Base-by-base conservation (phyloP, 1,140 invertebrate species). In the Carcinoscorpius rotundicauda region DNA sequence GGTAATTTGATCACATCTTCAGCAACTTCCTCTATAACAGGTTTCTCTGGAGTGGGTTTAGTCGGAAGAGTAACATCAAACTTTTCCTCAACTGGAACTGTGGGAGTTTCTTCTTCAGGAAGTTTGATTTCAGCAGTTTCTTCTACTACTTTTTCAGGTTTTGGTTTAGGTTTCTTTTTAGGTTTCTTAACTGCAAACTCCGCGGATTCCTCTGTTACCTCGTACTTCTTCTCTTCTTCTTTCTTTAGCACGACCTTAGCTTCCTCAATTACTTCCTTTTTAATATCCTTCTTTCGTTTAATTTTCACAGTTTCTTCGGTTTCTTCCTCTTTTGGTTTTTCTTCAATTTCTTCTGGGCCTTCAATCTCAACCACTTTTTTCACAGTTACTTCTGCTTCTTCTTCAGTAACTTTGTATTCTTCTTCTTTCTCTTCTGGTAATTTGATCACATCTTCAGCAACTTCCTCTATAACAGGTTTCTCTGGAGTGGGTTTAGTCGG, bases 371-470 rank as follows among this genome's bases (percentile, higher is more conserved):
- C 66, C 56, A 49, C 66, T 8, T 81, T 75, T 3, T 76, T 76
- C 3, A 83, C 60, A 60, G 81, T 79, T 66, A 79, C 78, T 4
- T 75, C 74, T 56, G 73, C 75, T 71, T 80, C 80, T 67, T 78
- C 76, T 73, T 69, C 62, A 65, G 11, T 56, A 10, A 71, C 66
- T 58, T 67, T 49, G 51, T 51, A 60, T 10, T 69, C 68, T 67
- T 29, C 29, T 29, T 73, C 10, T 74, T 75, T 4, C 75, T 75
- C 63, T 76, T 70, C 48, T 58, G 68, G 57, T 64, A 68, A 5
- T 8, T 66, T 49, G 64, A 69, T 74, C n/a, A 71, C 69, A 53
- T 72, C 68, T 6, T 64, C 49, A 48, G 61, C 29, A 6, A 66
- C 62, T 52, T 57, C 10, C 52, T 64, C 59, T n/a, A 49, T n/a